Percentiles rank a stretch among this genome's conserved stretches.
Evolutionary conservation across 2,888 invertebrate genomes (phyloP).

Genomic region (Oligia latruncula): DNA sequence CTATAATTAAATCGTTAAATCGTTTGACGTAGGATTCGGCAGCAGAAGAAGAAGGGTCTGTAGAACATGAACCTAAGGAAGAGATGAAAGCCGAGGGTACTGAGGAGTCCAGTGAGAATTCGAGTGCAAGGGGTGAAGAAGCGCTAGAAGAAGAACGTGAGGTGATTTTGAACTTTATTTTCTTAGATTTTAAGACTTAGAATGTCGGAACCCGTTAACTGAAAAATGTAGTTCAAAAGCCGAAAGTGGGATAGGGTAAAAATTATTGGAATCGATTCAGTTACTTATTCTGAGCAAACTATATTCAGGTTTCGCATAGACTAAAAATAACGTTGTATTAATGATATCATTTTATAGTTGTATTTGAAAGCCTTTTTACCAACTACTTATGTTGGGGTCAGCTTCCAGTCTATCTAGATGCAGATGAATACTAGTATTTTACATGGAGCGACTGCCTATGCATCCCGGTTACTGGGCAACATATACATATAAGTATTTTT

Average conservation of each 20-base stretch:
- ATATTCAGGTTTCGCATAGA: too few species aligned
- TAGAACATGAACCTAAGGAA: conserved; percentile 53
- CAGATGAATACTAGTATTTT: neutral
- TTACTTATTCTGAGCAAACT: too few species aligned
- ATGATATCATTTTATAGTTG: neutral
- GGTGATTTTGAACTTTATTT: conserved; percentile 72
- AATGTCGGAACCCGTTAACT: neutral
- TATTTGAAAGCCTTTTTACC: neutral
- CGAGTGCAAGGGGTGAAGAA: conserved; percentile 75
- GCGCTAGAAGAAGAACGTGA: conserved; percentile 76
- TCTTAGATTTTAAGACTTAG: conserved; percentile 2
- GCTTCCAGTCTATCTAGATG: neutral
- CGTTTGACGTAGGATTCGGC: conserved; percentile 55
- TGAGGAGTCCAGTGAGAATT: conserved; percentile 71
- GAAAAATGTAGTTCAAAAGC: neutral
- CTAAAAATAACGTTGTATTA: neutral
- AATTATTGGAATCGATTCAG: too few species aligned
- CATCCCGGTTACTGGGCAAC: neutral
- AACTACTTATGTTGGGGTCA: neutral
- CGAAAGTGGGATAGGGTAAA: too few species aligned
- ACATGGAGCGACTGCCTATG: neutral
- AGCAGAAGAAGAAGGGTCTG: conserved; percentile 55
- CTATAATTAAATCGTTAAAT: conserved; percentile 2
- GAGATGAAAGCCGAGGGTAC: conserved; percentile 43
- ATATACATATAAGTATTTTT: too few species aligned